phyloP scores from a whole-genome alignment of 2,888 invertebrate species.

The Cantharis lateralis region DNA sequence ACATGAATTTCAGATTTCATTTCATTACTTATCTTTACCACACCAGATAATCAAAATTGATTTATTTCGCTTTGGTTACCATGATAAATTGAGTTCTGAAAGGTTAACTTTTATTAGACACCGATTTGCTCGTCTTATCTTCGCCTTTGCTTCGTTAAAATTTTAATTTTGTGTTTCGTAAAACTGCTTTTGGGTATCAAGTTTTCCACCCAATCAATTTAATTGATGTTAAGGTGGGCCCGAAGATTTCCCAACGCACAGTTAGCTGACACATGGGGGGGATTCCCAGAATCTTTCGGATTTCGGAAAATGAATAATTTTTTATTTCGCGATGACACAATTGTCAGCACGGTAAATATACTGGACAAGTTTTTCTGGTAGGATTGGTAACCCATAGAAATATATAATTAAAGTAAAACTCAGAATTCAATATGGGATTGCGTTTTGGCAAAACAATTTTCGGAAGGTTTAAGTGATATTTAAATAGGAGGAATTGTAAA shows the following conservation, averaged over 20 bases:
- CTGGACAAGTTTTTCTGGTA: background rate
- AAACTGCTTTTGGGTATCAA: no score
- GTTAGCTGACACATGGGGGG: no score
- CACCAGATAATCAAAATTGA: background rate
- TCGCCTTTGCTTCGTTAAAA: background rate
- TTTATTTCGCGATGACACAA: background rate
- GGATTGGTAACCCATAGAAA: background rate
- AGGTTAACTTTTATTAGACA: background rate
- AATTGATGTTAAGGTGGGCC: no score
- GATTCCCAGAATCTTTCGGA: no score
- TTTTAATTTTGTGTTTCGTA: background rate
- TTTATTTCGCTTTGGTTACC: background rate
- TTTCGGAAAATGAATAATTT: background rate
- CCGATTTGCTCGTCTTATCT: background rate
- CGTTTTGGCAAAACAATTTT: background rate
- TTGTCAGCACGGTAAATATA: background rate
- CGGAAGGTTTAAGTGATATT: background rate
- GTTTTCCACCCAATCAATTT: no score
- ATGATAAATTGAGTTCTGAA: background rate
- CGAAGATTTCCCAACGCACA: no score
- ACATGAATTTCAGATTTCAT: conserved; percentile 10
- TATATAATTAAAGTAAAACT: background rate
- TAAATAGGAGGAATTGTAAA: background rate
- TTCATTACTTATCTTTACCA: background rate
- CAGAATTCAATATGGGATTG: background rate